Evolutionary conservation across 30 jellyfish, hydroid and myxozoan genomes (phyloP).

Genomic region (Aurelia aurita complex sp. Pacific): DNA sequence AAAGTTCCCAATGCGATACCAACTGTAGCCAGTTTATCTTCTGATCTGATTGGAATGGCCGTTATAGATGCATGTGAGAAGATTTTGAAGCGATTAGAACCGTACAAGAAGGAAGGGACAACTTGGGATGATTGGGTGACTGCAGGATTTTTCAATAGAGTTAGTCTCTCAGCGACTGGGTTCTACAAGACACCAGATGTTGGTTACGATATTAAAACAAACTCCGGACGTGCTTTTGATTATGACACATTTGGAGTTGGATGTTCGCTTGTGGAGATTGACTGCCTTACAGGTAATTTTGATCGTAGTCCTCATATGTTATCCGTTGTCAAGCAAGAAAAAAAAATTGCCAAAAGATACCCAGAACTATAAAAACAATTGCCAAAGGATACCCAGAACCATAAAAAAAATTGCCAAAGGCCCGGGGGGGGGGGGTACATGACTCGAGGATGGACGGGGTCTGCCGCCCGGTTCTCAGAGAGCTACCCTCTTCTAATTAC

Average conservation of each 20-base stretch:
- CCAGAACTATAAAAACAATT: too few relatives aligned
- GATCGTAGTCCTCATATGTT: too few relatives aligned
- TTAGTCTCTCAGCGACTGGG: conserved; percentile 40
- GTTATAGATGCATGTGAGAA: conserved; percentile 24
- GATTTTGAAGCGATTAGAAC: conserved; percentile 26
- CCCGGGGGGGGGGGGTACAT: too few relatives aligned
- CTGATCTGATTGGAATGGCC: conserved; percentile 48
- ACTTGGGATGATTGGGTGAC: conserved; percentile 36
- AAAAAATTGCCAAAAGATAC: too few relatives aligned
- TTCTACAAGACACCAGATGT: conserved; percentile 27
- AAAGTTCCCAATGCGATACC: conserved; percentile 18
- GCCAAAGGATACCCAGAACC: too few relatives aligned
- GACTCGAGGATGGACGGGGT: too few relatives aligned
- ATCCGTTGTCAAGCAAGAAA: too few relatives aligned
- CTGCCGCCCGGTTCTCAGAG: too few relatives aligned
- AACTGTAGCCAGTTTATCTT: conserved; percentile 17
- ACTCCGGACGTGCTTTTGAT: conserved; percentile 12
- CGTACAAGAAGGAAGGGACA: conserved; percentile 10
- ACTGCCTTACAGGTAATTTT: conserved; percentile 34
- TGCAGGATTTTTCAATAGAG: conserved; percentile 25
- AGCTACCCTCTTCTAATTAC: too few relatives aligned
- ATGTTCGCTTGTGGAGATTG: conserved; percentile 39
- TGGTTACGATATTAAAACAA: conserved; percentile 29
- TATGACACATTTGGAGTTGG: conserved; percentile 40
- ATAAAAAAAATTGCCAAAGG: too few relatives aligned